Evolutionary conservation across 2,797 vertebrate species (phyloP), one percentile per base, ranked within the genome.

Genomic region (Paguma larvata): DNA sequence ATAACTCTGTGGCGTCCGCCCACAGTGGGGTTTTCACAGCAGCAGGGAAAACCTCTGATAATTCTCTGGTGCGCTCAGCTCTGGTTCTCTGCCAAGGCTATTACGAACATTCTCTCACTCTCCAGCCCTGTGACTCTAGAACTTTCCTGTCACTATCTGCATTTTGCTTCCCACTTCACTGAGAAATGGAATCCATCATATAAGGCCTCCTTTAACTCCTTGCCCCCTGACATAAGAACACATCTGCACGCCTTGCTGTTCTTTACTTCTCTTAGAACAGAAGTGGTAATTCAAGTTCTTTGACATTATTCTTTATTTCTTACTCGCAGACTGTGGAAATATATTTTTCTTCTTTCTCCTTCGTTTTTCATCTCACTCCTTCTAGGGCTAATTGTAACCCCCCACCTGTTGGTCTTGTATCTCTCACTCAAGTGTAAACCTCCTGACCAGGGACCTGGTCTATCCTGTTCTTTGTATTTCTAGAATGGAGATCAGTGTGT

Each of bases 301-400:
- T 88, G 77, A 87, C 11, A 56, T 83, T 70, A 41, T 41, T 82
- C 12, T 63, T 96, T 88, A 30, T 65, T 67, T 79, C 56, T 92
- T 70, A 73, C 59, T 96, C n/a, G 67, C 32, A 94, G 41, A 93
- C 30, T 21, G 65, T 72, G 56, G 53, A 80, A 91, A 83, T 4
- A 59, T 6, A 14, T 46, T 73, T 72, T 83, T 70, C 34, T 80
- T 79, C n/a, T 68, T 93, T 95, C n/a, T 56, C 16, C 27, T 85
- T 94, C 85, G 32, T 80, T 94, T 94, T 95, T 91, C 62, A 88
- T 82, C 32, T 62, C 48, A 82, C 7, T 85, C 38, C 63, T 91
- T 73, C 32, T 34, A 91, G 41, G 5, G n/a, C 63, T 95, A 73
- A 93, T 56, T 86, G 11, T 78, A 85, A 83, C 9, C 84, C 59